These are phyloP conservation scores for Hafferia zeledoni DNA, from an alignment of 2,797 vertebrate species.

Conservation along the genomic window DNA sequence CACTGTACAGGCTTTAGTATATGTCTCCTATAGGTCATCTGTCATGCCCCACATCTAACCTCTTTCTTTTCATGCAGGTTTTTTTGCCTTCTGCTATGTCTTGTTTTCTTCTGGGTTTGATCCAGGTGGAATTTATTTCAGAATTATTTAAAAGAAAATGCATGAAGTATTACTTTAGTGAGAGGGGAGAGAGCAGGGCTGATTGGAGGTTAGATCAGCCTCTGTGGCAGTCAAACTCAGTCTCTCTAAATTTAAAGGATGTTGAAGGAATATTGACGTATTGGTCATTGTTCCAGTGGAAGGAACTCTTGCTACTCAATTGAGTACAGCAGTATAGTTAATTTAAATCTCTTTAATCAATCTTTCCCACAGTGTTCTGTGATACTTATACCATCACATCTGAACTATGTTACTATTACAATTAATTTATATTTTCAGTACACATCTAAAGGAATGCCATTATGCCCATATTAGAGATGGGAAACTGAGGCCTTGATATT, in stretches of 20 bases:
- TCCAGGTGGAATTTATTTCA: neutral
- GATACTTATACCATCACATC: neutral
- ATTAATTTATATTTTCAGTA: neutral
- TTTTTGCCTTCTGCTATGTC: neutral
- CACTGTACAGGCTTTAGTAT: neutral
- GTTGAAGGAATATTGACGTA: neutral
- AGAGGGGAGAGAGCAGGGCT: accelerated
- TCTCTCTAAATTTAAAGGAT: neutral
- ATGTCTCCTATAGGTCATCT: neutral
- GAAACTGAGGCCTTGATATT: neutral
- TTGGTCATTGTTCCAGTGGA: neutral
- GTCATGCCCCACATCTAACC: neutral
- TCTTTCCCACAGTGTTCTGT: neutral
- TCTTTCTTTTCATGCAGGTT: neutral
- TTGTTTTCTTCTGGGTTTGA: neutral
- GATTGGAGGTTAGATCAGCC: neutral
- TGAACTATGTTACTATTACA: neutral
- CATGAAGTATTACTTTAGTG: neutral
- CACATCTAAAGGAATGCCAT: neutral
- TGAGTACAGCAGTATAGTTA: neutral
- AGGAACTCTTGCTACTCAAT: neutral
- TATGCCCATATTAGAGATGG: neutral
- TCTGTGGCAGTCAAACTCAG: neutral
- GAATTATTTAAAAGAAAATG: neutral
- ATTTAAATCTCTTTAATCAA: neutral